Conservation (phyloP, 2,888 invertebrate genomes). For the Caprella mutica region DNA sequence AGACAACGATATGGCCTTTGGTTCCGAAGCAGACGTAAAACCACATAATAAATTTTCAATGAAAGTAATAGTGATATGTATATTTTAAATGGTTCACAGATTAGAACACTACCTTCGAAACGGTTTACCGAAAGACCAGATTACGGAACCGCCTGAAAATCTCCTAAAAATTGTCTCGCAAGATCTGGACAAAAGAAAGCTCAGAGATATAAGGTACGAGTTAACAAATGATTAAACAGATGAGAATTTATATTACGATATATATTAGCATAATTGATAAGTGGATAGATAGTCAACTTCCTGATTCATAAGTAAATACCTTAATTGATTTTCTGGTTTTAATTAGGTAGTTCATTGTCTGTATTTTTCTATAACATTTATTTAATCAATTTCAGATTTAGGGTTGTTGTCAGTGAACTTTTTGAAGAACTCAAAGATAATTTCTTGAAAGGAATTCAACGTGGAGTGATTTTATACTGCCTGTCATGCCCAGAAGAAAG, state of each 20-base stretch:
- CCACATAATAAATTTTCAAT: no score
- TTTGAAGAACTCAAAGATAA: conserved; percentile 25
- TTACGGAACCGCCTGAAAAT: conserved; percentile 22
- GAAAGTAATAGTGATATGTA: no score
- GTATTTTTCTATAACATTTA: not conserved
- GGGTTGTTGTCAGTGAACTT: conserved; percentile 30
- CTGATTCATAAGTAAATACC: no score
- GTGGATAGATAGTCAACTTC: no score
- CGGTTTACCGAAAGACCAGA: conserved; percentile 16
- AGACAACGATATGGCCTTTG: no score
- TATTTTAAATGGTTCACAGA: not conserved
- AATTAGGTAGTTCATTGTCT: conserved; percentile 5
- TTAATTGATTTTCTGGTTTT: conserved; percentile 8
- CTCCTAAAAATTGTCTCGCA: conserved; percentile 27
- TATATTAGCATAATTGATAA: no score
- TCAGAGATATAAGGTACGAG: conserved; percentile 28
- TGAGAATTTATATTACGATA: not conserved
- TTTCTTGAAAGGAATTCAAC: conserved; percentile 17
- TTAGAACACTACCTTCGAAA: conserved; percentile 9
- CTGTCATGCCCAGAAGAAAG: conserved; percentile 22
- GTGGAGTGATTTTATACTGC: conserved; percentile 24
- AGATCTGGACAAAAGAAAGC: conserved; percentile 22
- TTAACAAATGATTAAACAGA: not conserved
- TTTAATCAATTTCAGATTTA: conserved; percentile 16
- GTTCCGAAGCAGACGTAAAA: no score